phyloP scores from a whole-genome alignment of 1,140 invertebrate species.

The Scaptodrosophila lebanonensis region DNA sequence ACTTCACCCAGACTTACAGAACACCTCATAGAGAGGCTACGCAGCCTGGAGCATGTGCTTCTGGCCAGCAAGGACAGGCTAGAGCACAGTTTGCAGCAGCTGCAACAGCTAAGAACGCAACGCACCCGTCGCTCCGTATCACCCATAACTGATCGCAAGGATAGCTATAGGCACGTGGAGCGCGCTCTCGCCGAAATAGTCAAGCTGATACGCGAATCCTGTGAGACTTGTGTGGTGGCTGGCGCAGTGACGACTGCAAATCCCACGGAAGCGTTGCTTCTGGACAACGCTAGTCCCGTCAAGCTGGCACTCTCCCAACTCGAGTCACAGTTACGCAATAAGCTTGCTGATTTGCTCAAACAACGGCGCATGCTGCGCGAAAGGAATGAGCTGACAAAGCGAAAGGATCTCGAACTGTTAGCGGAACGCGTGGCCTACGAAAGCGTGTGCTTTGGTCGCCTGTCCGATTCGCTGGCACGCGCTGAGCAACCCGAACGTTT shows the following conservation, averaged over 20 bases:
- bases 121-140: conserved; percentile 80
- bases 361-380: conserved; percentile 81
- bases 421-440: conserved; percentile 88
- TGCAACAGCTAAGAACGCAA: conserved; percentile 79
- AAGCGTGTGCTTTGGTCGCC: conserved; percentile 76
- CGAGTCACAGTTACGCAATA: conserved; percentile 82
- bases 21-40: conserved; percentile 79
- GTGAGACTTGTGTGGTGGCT: conserved; percentile 78
- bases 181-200: conserved; percentile 80
- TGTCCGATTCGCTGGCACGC: conserved; percentile 36
- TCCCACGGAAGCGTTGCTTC: neutral
- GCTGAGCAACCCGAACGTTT: conserved; percentile 38
- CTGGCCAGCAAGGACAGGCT: conserved; percentile 78
- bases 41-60: conserved; percentile 80
- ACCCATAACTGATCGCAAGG: conserved; percentile 80
- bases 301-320: conserved; percentile 81
- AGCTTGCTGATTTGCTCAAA: conserved; percentile 82
- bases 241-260: neutral
- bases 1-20: conserved; percentile 47
- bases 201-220: conserved; percentile 79
- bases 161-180: conserved; percentile 80
- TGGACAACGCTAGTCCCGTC: conserved; percentile 67
- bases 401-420: conserved; percentile 83
- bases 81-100: conserved; percentile 76
- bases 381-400: conserved; percentile 81